phyloP scores from a whole-genome alignment of 2,888 invertebrate genomes.

The Oxytorus armatus region DNA sequence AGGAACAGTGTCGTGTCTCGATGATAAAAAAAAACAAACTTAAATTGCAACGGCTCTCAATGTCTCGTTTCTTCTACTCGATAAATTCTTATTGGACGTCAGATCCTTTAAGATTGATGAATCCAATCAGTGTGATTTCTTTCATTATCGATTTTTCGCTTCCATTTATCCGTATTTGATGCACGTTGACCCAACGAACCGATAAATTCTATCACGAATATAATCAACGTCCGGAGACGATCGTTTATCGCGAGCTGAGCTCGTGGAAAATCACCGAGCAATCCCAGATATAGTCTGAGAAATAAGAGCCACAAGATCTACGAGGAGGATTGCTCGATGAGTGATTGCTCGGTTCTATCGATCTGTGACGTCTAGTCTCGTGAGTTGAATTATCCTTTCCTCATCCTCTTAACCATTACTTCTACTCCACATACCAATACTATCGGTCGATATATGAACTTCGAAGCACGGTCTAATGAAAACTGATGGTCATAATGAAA shows the following conservation, averaged over 20 bases:
- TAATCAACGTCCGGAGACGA: conserved; percentile 12
- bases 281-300: neutral
- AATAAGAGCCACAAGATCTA: neutral
- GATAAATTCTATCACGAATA: conserved; percentile 8
- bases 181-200: neutral
- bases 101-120: neutral
- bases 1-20: conserved; percentile 9
- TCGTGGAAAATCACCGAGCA: conserved; percentile 6
- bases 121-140: conserved; percentile 6
- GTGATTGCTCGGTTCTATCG: neutral
- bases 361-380: neutral
- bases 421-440: neutral
- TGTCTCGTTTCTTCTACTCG: neutral
- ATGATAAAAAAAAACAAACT: conserved; percentile 1
- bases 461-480: conserved; percentile 66
- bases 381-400: neutral
- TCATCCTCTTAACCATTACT: conserved; percentile 5
- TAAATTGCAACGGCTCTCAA: too few relatives aligned
- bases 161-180: neutral
- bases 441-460: conserved; percentile 32
- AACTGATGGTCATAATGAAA: conserved; percentile 71
- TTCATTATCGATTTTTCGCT: neutral
- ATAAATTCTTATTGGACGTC: neutral
- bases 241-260: conserved; percentile 6
- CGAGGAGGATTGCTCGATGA: conserved; percentile 27